A percentile compares a stretch with the other conserved stretches of the same genome.
Evolutionary conservation across 2,113 vertebrate genomes (phyloP).

Genomic region (Lagopus muta): DNA sequence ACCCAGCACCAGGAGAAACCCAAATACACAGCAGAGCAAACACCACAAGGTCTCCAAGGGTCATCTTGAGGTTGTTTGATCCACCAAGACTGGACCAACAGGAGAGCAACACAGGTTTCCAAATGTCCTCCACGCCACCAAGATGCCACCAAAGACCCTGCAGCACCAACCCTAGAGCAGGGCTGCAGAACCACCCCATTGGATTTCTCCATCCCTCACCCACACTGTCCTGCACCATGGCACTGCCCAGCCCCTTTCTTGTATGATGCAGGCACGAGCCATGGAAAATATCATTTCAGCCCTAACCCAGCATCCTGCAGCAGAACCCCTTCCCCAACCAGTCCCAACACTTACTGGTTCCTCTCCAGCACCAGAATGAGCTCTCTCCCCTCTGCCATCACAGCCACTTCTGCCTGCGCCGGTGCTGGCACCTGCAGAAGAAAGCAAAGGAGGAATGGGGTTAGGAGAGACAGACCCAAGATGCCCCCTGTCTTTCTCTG

Average conservation of each 20-base stretch:
- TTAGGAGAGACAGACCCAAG: not conserved
- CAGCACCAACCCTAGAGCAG: not conserved
- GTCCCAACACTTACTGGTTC: not conserved
- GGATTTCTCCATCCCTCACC: not conserved
- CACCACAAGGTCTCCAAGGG: not conserved
- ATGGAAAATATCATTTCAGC: not conserved
- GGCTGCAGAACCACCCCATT: accelerated
- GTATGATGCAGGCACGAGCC: not conserved
- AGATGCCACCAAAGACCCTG: not conserved
- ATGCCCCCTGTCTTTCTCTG: not conserved
- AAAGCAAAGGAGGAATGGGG: not conserved
- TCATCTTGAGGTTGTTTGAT: not conserved
- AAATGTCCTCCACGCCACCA: not conserved
- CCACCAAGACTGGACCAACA: not conserved
- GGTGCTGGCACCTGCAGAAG: not conserved
- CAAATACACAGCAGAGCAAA: not conserved
- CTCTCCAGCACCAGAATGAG: slow-evolving; percentile 60
- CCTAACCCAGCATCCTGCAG: not conserved
- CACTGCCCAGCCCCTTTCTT: not conserved
- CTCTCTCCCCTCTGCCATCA: slow-evolving; percentile 40
- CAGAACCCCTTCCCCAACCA: not conserved
- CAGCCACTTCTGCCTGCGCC: not conserved
- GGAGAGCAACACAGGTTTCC: not conserved
- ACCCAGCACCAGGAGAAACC: not conserved
- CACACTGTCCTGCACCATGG: accelerated